Conservation (phyloP, 2,888 invertebrate species). For the Pristionchus maxplancki region DNA sequence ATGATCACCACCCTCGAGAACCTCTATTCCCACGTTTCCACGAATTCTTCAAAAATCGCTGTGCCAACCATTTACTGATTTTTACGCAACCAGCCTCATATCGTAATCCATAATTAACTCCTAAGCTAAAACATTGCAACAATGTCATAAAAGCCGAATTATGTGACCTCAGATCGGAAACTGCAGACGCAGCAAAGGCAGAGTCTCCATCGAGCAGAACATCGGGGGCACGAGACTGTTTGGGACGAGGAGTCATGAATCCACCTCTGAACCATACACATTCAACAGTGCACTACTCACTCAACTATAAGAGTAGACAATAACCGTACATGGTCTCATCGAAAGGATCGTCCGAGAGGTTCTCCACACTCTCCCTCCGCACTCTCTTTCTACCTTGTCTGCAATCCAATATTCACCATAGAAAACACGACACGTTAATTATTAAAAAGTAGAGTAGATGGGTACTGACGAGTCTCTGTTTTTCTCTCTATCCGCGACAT, state of each 20-base stretch:
- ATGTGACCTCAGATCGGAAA: slow-evolving; percentile 67
- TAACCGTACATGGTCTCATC: slow-evolving; percentile 41
- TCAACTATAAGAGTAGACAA: background rate
- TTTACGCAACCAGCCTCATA: no score
- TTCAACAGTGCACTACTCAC: background rate
- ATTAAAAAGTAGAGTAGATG: no score
- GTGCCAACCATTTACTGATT: no score
- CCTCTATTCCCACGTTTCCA: no score
- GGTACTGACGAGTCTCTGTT: slow-evolving; percentile 28
- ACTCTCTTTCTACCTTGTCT: slow-evolving; percentile 4
- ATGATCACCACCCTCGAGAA: no score
- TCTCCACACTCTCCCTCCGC: background rate
- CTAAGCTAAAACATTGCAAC: no score
- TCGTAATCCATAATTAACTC: no score
- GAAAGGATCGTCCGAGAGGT: slow-evolving; percentile 43
- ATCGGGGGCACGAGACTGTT: slow-evolving; percentile 54
- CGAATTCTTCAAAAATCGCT: no score
- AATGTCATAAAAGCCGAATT: no score
- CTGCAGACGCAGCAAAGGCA: slow-evolving; percentile 71
- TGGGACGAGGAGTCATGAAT: slow-evolving; percentile 51
- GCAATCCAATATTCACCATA: background rate
- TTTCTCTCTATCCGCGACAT: slow-evolving; percentile 66
- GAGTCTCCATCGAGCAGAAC: slow-evolving; percentile 71
- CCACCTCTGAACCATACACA: background rate
- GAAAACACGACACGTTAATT: background rate